Evolutionary conservation across 92 coral and sea anemone genomes (phyloP).

Genomic region (Siderastrea siderea): DNA sequence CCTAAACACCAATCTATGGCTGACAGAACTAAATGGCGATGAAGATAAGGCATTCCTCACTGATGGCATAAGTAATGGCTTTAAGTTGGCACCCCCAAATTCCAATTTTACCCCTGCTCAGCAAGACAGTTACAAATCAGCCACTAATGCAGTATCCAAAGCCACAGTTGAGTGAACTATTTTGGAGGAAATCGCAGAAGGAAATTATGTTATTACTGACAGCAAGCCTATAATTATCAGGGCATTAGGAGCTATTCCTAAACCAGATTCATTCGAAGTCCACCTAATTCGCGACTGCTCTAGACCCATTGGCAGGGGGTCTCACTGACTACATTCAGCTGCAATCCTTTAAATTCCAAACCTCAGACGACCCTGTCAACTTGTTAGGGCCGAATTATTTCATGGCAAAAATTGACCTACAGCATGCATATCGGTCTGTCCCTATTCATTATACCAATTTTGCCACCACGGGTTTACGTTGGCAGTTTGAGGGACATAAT

Average conservation of each 20-base stretch:
- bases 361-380: constrained; percentile 21
- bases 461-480: constrained; percentile 15
- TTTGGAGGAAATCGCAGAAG: not conserved
- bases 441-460: constrained; percentile 46
- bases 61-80: constrained; percentile 1
- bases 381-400: not conserved
- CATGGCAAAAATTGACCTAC: no score
- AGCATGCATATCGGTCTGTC: constrained; percentile 50
- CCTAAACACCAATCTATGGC: no score
- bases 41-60: not conserved
- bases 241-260: constrained; percentile 69
- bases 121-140: not conserved
- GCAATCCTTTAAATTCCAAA: constrained; percentile 43
- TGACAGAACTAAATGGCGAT: no score
- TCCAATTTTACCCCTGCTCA: not conserved
- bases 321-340: constrained; percentile 42
- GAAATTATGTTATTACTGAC: constrained; percentile 38
- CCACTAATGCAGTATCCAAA: not conserved
- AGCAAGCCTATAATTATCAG: constrained; percentile 47
- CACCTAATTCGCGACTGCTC: constrained; percentile 62
- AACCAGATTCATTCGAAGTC: constrained; percentile 49
- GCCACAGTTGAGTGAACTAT: not conserved
- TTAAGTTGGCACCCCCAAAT: not conserved
- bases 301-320: constrained; percentile 41
- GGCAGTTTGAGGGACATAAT: constrained; percentile 31